Conservation (phyloP, 2,888 invertebrate species). For the Tethea ocularis region DNA sequence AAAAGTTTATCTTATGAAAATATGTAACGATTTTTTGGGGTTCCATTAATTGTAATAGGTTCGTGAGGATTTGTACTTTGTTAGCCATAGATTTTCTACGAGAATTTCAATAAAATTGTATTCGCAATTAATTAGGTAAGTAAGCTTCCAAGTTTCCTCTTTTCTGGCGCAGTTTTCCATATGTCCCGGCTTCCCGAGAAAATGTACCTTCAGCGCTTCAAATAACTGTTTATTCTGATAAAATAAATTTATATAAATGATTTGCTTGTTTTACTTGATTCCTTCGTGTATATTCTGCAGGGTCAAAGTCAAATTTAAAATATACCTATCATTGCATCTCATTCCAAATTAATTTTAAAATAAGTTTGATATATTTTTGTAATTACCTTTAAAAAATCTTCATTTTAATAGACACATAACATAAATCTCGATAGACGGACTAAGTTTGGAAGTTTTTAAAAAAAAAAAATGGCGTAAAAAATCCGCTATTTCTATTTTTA, state of each 20-base stretch:
- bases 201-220: conserved; percentile 58
- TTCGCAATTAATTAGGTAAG: background rate
- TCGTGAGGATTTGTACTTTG: conserved; percentile 33
- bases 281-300: too few relatives aligned
- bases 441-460: too few relatives aligned
- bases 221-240: conserved; percentile 57
- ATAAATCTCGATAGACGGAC: too few relatives aligned
- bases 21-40: conserved; percentile 40
- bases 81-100: conserved; percentile 56
- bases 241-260: conserved; percentile 63
- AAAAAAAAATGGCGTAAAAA: too few relatives aligned
- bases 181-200: conserved; percentile 45
- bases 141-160: conserved; percentile 16
- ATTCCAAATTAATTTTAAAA: too few relatives aligned
- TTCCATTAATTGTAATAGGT: conserved; percentile 40
- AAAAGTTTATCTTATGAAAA: conserved; percentile 47
- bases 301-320: too few relatives aligned
- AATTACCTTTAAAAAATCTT: too few relatives aligned
- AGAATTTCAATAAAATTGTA: conserved; percentile 26
- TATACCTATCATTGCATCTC: too few relatives aligned
- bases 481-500: too few relatives aligned
- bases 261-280: conserved; percentile 36
- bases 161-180: conserved; percentile 24
- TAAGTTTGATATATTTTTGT: too few relatives aligned
- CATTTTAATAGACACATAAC: too few relatives aligned